Percentiles rank a stretch among this genome's conserved stretches.
Evolutionary conservation across 1,140 invertebrate genomes (phyloP).

Genomic region (Drosophila funebris): DNA sequence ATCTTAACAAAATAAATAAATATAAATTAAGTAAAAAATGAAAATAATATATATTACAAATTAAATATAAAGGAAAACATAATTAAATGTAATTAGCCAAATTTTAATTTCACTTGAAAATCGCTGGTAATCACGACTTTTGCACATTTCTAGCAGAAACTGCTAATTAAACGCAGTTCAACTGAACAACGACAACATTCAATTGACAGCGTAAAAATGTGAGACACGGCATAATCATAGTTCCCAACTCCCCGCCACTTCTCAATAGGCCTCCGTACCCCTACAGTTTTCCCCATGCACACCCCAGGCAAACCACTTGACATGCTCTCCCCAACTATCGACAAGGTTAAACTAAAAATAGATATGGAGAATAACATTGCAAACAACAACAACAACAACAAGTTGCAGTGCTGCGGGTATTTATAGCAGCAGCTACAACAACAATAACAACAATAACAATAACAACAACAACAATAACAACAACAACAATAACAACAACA

Average conservation of each 20-base stretch:
- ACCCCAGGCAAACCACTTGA: not conserved
- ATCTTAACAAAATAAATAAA: no score
- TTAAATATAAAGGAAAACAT: not conserved
- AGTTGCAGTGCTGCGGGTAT: conserved; percentile 39
- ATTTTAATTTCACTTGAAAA: not conserved
- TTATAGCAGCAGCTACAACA: conserved; percentile 24
- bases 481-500: conserved; percentile 15
- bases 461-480: not conserved
- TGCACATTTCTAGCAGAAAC: not conserved
- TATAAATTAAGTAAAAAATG: no score
- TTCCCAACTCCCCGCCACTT: not conserved
- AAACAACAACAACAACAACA: conserved; percentile 31
- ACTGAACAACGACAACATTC: conserved; percentile 17
- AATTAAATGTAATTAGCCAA: not conserved
- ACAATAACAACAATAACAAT: conserved; percentile 22
- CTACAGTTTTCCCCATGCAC: not conserved
- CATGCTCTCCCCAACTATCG: conserved; percentile 27
- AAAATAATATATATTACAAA: no score
- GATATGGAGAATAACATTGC: conserved; percentile 50
- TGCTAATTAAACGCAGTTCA: conserved; percentile 42
- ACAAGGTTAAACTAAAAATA: conserved; percentile 53
- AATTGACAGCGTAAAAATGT: conserved; percentile 35
- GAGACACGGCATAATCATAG: conserved; percentile 34
- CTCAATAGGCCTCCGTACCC: not conserved
- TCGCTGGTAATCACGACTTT: not conserved